These are phyloP conservation scores for Microcebus jonahi DNA, from an alignment of 2,113 vertebrate genomes.

Conservation along the genomic window DNA sequence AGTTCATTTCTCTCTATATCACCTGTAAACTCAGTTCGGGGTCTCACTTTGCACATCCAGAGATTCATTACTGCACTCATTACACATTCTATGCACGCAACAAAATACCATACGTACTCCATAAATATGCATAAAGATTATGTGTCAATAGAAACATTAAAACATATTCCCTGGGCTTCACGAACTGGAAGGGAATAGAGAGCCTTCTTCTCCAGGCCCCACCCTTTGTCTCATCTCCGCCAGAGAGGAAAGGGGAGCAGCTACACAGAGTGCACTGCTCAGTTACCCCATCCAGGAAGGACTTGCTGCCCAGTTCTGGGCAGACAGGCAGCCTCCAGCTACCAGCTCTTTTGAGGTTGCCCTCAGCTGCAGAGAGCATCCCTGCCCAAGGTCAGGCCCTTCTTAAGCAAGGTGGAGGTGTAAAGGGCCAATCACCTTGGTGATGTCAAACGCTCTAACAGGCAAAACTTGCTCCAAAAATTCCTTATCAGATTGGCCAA, in stretches of 20 bases:
- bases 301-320: not conserved
- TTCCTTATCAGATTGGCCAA: not conserved
- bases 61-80: not conserved
- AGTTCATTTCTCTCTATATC: not conserved
- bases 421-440: not conserved
- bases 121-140: too few relatives aligned
- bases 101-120: too few relatives aligned
- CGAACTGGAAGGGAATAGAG: not conserved
- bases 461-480: not conserved
- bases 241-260: not conserved
- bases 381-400: not conserved
- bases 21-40: not conserved
- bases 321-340: not conserved
- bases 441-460: not conserved
- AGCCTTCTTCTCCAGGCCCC: not conserved
- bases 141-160: too few relatives aligned
- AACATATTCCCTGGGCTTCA: too few relatives aligned
- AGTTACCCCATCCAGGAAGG: not conserved
- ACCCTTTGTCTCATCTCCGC: not conserved
- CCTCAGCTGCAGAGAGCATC: not conserved
- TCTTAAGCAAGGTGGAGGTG: not conserved
- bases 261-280: fast-evolving
- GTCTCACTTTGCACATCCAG: not conserved
- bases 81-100: too few relatives aligned
- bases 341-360: not conserved